phyloP scores from a whole-genome alignment of 2,113 vertebrate genomes.

The Synodontis membranacea region DNA sequence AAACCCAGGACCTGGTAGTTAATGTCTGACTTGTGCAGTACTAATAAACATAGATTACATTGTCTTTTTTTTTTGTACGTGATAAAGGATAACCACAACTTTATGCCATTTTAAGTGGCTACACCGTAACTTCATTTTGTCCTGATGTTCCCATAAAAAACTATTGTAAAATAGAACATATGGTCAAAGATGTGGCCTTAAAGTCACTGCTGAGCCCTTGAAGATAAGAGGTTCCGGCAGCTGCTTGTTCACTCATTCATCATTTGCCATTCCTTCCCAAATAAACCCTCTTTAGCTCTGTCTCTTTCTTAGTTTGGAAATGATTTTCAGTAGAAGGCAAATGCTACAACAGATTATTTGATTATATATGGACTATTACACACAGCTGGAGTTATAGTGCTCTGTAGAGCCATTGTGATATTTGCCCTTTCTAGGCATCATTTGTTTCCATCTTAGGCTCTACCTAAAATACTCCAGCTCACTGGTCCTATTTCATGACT shows the following conservation, averaged over 20 bases:
- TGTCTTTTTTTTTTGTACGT: background rate
- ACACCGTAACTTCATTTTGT: background rate
- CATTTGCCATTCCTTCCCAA: background rate
- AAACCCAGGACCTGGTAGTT: too few relatives aligned
- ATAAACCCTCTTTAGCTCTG: background rate
- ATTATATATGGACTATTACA: too few relatives aligned
- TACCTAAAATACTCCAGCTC: conserved; percentile 9
- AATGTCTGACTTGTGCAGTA: background rate
- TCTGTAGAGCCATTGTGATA: conserved; percentile 10
- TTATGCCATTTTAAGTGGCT: background rate
- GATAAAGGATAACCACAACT: background rate
- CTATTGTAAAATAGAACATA: background rate
- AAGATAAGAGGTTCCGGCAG: background rate
- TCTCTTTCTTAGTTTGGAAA: background rate
- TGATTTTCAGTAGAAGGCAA: background rate
- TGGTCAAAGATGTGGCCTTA: background rate
- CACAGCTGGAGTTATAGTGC: conserved; percentile 20
- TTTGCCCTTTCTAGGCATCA: conserved; percentile 17
- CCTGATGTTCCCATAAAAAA: background rate
- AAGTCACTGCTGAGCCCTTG: background rate
- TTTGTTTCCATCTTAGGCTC: conserved; percentile 29
- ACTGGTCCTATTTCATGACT: conserved; percentile 14
- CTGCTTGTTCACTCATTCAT: background rate
- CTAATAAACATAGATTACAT: background rate
- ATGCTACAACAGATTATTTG: background rate